Percentiles rank a stretch among this genome's conserved stretches.
Conservation (phyloP, 2,113 vertebrate genomes). For the Chiloscyllium plagiosum region DNA sequence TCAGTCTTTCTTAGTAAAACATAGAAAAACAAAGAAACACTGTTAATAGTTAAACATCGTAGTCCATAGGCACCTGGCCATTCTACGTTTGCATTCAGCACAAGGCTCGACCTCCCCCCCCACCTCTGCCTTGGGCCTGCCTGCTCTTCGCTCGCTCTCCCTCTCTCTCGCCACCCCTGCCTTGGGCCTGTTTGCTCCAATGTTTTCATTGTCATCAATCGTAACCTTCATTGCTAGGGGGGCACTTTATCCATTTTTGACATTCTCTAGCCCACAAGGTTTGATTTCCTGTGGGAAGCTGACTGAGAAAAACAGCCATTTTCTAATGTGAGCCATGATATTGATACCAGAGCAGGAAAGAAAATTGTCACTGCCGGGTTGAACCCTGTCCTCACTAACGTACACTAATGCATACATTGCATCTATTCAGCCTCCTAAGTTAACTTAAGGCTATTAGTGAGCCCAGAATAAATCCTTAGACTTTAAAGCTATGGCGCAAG, state of each 20-base stretch:
- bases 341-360: not conserved
- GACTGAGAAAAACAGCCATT: not conserved
- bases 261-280: not conserved
- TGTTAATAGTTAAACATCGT: too few relatives aligned
- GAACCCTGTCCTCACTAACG: not conserved
- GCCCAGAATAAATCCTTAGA: not conserved
- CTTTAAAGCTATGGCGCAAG: not conserved
- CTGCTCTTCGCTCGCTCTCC: too few relatives aligned
- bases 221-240: not conserved
- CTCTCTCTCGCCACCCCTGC: too few relatives aligned
- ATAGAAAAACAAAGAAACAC: too few relatives aligned
- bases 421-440: not conserved
- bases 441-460: not conserved
- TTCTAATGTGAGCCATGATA: not conserved
- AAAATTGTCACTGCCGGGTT: not conserved
- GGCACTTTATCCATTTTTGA: not conserved
- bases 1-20: too few relatives aligned
- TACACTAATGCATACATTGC: not conserved
- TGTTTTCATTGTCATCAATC: not conserved
- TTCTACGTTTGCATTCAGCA: too few relatives aligned
- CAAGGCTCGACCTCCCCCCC: too few relatives aligned
- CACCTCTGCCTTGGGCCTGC: too few relatives aligned
- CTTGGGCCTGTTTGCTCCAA: too few relatives aligned
- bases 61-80: too few relatives aligned
- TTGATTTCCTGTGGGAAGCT: not conserved